Evolutionary conservation across 2,113 vertebrate genomes (phyloP).

Genomic region (Poeciliopsis occidentalis): DNA sequence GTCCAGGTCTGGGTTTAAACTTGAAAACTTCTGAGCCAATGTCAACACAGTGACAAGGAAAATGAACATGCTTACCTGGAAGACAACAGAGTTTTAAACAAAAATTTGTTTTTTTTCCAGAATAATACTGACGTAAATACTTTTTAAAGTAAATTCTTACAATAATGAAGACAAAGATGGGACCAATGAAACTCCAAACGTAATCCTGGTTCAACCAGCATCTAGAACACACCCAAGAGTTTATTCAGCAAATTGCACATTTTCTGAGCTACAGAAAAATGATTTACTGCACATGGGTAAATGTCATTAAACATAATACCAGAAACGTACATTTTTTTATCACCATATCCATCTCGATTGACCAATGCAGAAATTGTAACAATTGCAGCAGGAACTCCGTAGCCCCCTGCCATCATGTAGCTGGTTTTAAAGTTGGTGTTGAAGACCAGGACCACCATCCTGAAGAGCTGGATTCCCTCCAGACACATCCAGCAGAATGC

Average conservation of each 20-base stretch:
- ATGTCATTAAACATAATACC: conserved; percentile 21
- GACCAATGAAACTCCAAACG: conserved; percentile 88
- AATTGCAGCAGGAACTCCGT: conserved; percentile 83
- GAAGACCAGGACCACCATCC: conserved; percentile 88
- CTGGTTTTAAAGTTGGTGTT: conserved; percentile 75
- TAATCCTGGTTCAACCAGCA: conserved; percentile 81
- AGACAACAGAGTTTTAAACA: conserved; percentile 7
- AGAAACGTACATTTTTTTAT: conserved; percentile 73
- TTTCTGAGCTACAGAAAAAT: neutral
- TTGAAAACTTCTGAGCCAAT: conserved; percentile 83
- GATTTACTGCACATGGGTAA: neutral
- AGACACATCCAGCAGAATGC: conserved; percentile 92
- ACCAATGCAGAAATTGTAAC: conserved; percentile 77
- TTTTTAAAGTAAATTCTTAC: conserved; percentile 64
- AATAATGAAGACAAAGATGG: conserved; percentile 78
- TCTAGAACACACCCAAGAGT: conserved; percentile 62
- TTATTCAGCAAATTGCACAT: neutral
- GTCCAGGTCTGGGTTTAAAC: conserved; percentile 83
- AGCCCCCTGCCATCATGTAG: conserved; percentile 82
- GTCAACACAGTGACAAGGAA: conserved; percentile 85
- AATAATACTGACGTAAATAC: neutral
- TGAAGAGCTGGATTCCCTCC: conserved; percentile 88
- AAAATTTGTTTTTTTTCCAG: neutral
- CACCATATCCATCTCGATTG: conserved; percentile 79
- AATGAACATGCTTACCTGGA: conserved; percentile 82